Evolutionary conservation across 2,888 invertebrate species (phyloP).

Genomic region (Microdon myrmicae): DNA sequence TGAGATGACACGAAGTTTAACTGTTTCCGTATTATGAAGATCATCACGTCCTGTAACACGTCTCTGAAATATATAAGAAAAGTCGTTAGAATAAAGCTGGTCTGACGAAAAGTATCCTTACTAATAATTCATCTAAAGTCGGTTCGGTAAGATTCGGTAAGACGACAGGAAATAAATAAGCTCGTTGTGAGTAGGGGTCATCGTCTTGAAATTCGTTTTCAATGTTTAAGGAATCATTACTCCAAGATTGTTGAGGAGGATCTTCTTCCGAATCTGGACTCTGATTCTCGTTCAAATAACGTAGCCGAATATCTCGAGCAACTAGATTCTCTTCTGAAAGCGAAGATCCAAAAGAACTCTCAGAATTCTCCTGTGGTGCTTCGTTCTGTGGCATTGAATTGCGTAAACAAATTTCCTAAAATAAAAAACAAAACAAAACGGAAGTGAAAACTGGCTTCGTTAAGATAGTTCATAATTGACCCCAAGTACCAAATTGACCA

Average conservation of each 20-base stretch:
- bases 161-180: constrained; percentile 70
- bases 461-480: no score
- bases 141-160: constrained; percentile 69
- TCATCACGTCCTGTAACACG: constrained; percentile 67
- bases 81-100: neutral
- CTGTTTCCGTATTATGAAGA: constrained; percentile 69
- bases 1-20: constrained; percentile 74
- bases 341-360: constrained; percentile 62
- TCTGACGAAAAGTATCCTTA: constrained; percentile 57
- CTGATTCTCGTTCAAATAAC: constrained; percentile 17
- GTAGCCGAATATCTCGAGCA: constrained; percentile 19
- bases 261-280: constrained; percentile 24
- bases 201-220: constrained; percentile 60
- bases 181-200: constrained; percentile 58
- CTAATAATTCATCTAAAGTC: constrained; percentile 72
- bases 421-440: no score
- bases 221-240: constrained; percentile 55
- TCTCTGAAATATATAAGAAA: constrained; percentile 57
- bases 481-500: no score
- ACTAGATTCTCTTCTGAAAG: constrained; percentile 57
- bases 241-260: constrained; percentile 29
- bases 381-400: constrained; percentile 59
- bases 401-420: no score
- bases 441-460: no score
- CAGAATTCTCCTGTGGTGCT: constrained; percentile 59